These are phyloP conservation scores for Palythoa heliodiscus DNA, from an alignment of 92 coral and sea anemone species.

Conservation along the genomic window DNA sequence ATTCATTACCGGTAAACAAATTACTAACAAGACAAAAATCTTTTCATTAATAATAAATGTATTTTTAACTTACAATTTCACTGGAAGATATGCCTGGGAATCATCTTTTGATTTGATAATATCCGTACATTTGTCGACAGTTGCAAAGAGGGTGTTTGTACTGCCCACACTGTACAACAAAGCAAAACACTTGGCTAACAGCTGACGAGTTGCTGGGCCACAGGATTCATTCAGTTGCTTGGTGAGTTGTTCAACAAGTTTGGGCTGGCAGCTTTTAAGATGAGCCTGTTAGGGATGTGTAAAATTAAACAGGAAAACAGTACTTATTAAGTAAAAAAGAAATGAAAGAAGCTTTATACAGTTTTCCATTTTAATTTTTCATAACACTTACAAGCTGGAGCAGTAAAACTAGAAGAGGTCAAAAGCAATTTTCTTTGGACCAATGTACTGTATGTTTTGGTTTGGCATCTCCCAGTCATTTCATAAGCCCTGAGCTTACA, in stretches of 20 bases:
- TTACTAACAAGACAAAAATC: too few species aligned
- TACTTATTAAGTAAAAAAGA: too few species aligned
- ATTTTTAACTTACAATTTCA: slow-evolving; percentile 87
- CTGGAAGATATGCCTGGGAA: slow-evolving; percentile 80
- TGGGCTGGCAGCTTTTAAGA: slow-evolving; percentile 80
- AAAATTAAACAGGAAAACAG: not conserved
- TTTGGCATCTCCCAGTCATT: too few species aligned
- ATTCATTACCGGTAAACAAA: too few species aligned
- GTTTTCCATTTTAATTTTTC: too few species aligned
- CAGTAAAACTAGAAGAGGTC: too few species aligned
- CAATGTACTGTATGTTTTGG: too few species aligned
- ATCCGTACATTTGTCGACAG: slow-evolving; percentile 89
- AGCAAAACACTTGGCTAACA: slow-evolving; percentile 92
- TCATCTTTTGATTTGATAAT: slow-evolving; percentile 91
- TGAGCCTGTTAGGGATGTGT: slow-evolving; percentile 65
- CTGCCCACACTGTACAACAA: slow-evolving; percentile 82
- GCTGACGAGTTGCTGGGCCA: slow-evolving; percentile 97
- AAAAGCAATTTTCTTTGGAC: too few species aligned
- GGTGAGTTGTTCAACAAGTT: slow-evolving; percentile 80
- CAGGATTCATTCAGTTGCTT: slow-evolving; percentile 81
- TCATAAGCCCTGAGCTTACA: too few species aligned
- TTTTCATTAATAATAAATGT: too few species aligned
- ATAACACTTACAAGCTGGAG: too few species aligned
- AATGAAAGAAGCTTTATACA: too few species aligned
- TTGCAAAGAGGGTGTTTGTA: slow-evolving; percentile 82